A percentile compares a stretch with the other conserved stretches of the same genome.
phyloP scores from a whole-genome alignment of 2,113 vertebrate genomes.

The Erythrocercus mccallii region DNA sequence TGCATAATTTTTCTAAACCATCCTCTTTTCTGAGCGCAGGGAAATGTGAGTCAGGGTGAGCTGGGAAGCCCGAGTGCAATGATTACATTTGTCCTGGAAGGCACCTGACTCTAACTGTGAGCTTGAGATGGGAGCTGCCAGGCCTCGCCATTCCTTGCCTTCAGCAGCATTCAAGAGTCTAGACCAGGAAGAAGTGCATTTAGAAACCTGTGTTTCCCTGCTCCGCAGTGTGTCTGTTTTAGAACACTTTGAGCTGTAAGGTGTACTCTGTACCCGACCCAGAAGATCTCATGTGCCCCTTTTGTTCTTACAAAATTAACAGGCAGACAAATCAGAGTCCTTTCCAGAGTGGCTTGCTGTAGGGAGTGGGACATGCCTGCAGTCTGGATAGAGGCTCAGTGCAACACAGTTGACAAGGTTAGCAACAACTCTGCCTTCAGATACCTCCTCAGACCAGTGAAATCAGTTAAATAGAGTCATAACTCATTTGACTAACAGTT shows the following conservation, averaged over 20 bases:
- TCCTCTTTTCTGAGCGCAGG: background rate
- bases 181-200: background rate
- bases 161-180: background rate
- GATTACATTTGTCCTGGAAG: background rate
- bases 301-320: background rate
- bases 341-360: rapidly evolving
- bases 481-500: background rate
- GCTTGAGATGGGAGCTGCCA: background rate
- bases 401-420: background rate
- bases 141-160: background rate
- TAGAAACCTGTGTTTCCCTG: background rate
- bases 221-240: background rate
- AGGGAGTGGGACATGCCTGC: background rate
- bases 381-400: background rate
- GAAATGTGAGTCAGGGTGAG: background rate
- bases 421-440: background rate
- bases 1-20: background rate
- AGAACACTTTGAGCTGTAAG: background rate
- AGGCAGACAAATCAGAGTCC: background rate
- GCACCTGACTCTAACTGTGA: background rate
- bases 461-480: background rate
- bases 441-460: background rate
- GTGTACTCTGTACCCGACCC: background rate
- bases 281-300: background rate
- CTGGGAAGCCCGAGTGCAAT: background rate